phyloP scores from a whole-genome alignment of 2,888 invertebrate genomes.

The Archips crataeganus region DNA sequence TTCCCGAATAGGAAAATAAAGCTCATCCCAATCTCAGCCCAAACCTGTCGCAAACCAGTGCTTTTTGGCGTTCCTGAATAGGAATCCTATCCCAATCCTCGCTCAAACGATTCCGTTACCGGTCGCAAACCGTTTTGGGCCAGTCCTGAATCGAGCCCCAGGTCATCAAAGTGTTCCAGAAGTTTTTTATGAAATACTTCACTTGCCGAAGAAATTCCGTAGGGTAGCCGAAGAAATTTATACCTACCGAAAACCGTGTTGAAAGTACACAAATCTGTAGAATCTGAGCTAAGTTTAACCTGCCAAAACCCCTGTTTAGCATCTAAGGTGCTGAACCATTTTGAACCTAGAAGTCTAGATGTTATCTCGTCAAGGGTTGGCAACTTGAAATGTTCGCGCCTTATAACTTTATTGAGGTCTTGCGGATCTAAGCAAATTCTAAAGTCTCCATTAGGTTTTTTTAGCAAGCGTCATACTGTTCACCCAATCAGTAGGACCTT shows the following conservation, averaged over 20 bases:
- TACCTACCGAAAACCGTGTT: slow-evolving; percentile 48
- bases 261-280: slow-evolving; percentile 47
- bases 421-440: slow-evolving; percentile 50
- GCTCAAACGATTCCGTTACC: too few species aligned
- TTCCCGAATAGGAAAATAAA: too few species aligned
- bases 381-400: slow-evolving; percentile 34
- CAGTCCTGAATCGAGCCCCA: too few species aligned
- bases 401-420: slow-evolving; percentile 48
- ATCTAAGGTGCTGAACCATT: slow-evolving; percentile 47
- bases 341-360: slow-evolving; percentile 40
- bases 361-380: slow-evolving; percentile 46
- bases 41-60: too few species aligned
- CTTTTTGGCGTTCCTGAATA: too few species aligned
- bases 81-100: too few species aligned
- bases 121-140: too few species aligned
- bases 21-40: too few species aligned
- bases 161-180: slow-evolving; percentile 44
- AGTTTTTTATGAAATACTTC: slow-evolving; percentile 49
- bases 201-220: slow-evolving; percentile 47
- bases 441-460: slow-evolving; percentile 49
- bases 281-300: slow-evolving; percentile 38
- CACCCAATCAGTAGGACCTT: slow-evolving; percentile 50
- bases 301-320: slow-evolving; percentile 45
- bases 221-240: slow-evolving; percentile 48
- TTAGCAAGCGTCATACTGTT: slow-evolving; percentile 49